Percentiles rank a stretch among this genome's conserved stretches.
phyloP scores from a whole-genome alignment of 2,113 vertebrate genomes.

The Apistogramma diplotaenia region DNA sequence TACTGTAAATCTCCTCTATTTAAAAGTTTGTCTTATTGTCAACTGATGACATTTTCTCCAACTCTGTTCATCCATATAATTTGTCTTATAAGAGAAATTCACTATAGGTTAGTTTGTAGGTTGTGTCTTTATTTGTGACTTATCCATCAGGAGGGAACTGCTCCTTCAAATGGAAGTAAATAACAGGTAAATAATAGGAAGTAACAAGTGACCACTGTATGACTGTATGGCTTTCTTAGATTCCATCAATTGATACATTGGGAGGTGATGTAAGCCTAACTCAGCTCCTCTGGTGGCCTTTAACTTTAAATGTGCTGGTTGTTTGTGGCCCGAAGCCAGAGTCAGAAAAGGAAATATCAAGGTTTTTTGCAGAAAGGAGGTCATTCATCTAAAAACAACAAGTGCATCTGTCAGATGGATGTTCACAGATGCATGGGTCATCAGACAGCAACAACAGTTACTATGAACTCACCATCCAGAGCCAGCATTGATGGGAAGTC shows the following conservation, averaged over 20 bases:
- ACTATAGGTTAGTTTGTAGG: neutral
- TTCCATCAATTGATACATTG: constrained; percentile 22
- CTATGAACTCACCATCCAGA: constrained; percentile 82
- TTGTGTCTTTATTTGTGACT: neutral
- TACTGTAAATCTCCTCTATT: neutral
- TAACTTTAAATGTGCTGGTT: constrained; percentile 18
- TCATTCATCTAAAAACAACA: neutral
- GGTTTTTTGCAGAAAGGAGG: constrained; percentile 22
- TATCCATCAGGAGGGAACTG: neutral
- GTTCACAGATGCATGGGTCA: neutral
- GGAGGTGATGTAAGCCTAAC: neutral
- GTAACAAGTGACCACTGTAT: constrained; percentile 2
- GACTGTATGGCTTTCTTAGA: constrained; percentile 38
- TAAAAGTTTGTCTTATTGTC: neutral
- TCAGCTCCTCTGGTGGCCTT: constrained; percentile 23
- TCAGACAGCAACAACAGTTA: neutral
- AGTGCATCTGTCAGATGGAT: neutral
- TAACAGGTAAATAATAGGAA: neutral
- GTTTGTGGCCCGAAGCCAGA: constrained; percentile 23
- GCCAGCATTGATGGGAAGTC: constrained; percentile 96
- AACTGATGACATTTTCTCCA: neutral
- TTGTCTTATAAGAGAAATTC: too few relatives aligned
- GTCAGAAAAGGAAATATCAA: constrained; percentile 20
- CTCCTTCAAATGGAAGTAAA: neutral
- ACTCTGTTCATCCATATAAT: neutral